Conservation (phyloP, 2,797 vertebrate species). For the Typhlichthys subterraneus region DNA sequence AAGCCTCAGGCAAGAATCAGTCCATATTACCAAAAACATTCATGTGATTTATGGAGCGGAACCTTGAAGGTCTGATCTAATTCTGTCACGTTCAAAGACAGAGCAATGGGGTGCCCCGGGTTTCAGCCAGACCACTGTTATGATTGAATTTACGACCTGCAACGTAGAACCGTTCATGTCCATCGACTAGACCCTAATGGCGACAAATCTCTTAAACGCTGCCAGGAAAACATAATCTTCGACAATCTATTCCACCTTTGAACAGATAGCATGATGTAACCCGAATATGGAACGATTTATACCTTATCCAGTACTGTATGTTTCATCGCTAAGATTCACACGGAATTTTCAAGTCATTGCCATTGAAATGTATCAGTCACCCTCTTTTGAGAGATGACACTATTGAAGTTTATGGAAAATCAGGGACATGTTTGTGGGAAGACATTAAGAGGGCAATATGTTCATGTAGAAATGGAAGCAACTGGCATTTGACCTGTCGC, state of each 20-base stretch:
- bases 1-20: slow-evolving; percentile 20
- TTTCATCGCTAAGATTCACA: slow-evolving; percentile 31
- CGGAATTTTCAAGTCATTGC: slow-evolving; percentile 26
- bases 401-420: slow-evolving; percentile 14
- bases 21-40: slow-evolving; percentile 35
- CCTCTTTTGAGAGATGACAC: slow-evolving; percentile 27
- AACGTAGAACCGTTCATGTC: slow-evolving; percentile 36
- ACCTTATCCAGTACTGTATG: slow-evolving; percentile 16
- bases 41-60: slow-evolving; percentile 55
- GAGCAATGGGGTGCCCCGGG: slow-evolving; percentile 23
- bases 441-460: slow-evolving; percentile 24
- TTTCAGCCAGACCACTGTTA: slow-evolving; percentile 48
- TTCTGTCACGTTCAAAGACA: slow-evolving; percentile 48
- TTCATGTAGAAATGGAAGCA: slow-evolving; percentile 1
- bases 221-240: slow-evolving; percentile 57
- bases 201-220: slow-evolving; percentile 50
- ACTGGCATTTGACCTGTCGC: slow-evolving; percentile 10
- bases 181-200: slow-evolving; percentile 45
- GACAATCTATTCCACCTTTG: slow-evolving; percentile 28
- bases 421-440: slow-evolving; percentile 20
- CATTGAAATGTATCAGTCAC: slow-evolving; percentile 32
- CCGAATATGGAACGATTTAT: slow-evolving; percentile 43
- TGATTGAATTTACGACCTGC: slow-evolving; percentile 59
- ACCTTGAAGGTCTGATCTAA: slow-evolving; percentile 50
- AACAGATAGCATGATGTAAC: slow-evolving; percentile 29